Evolutionary conservation across 2,113 vertebrate species (phyloP).

Genomic region (Galemys pyrenaicus): DNA sequence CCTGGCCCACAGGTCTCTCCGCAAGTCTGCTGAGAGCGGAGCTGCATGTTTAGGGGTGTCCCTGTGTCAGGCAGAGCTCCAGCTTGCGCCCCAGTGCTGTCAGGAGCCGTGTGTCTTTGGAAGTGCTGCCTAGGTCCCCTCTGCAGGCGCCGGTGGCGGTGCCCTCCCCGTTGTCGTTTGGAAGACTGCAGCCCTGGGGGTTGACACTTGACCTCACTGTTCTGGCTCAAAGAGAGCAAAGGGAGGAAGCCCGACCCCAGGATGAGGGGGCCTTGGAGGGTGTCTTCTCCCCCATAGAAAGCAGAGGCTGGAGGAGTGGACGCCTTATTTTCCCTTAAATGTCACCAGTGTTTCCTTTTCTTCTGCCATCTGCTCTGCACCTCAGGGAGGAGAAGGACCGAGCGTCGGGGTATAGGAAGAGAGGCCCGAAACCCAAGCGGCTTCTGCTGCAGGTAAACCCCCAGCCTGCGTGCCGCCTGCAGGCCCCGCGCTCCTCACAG

Average conservation of each 20-base stretch:
- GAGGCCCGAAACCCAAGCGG: constrained; percentile 96
- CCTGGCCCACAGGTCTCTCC: not conserved
- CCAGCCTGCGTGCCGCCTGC: constrained; percentile 11
- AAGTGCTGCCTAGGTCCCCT: not conserved
- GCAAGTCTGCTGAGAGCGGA: not conserved
- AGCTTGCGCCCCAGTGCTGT: not conserved
- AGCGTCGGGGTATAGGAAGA: constrained; percentile 95
- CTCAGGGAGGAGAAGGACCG: constrained; percentile 95
- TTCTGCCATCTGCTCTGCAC: constrained; percentile 66
- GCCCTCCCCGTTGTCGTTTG: not conserved
- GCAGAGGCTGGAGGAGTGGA: not conserved
- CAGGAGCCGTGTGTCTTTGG: not conserved
- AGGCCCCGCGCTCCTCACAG: not conserved
- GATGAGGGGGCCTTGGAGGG: not conserved
- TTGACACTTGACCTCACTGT: not conserved
- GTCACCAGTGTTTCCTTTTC: constrained; percentile 71
- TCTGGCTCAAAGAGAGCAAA: fast-evolving
- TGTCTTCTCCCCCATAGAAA: not conserved
- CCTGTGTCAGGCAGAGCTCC: not conserved
- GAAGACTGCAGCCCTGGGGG: not conserved
- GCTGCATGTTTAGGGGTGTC: not conserved
- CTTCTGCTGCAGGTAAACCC: constrained; percentile 93
- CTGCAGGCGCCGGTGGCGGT: not conserved
- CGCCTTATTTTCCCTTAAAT: not conserved
- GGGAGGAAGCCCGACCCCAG: not conserved